phyloP scores from a whole-genome alignment of 2,888 invertebrate species.

The Syrphus vitripennis region DNA sequence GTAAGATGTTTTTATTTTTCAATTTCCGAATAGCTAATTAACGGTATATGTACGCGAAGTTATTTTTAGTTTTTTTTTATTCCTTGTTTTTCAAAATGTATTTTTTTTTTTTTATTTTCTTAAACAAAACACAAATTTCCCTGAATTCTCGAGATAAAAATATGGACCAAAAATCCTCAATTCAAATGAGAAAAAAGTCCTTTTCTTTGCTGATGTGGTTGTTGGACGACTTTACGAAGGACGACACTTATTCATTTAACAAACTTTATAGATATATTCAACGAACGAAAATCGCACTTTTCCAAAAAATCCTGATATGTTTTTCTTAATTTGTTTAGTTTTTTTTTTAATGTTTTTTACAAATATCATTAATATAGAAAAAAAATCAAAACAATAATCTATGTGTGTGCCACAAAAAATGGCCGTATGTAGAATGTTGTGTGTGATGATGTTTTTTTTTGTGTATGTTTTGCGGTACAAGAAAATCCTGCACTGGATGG shows the following conservation, averaged over 20 bases:
- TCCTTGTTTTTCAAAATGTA: background rate
- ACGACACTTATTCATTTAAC: conserved; percentile 19
- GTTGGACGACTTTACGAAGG: background rate
- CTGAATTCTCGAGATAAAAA: conserved; percentile 20
- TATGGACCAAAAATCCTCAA: conserved; percentile 44
- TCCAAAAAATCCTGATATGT: conserved; percentile 31
- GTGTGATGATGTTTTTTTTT: conserved; percentile 28
- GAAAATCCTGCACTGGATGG: conserved; percentile 65
- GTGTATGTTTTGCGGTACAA: conserved; percentile 54
- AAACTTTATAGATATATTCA: background rate
- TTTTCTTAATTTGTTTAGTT: background rate
- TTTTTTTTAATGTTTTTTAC: background rate
- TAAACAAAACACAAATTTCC: conserved; percentile 29
- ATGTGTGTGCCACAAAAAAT: conserved; percentile 68
- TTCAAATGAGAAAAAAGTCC: conserved; percentile 23
- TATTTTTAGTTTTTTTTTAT: background rate
- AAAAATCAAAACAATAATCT: conserved; percentile 37
- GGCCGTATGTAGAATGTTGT: conserved; percentile 54
- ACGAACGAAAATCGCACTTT: background rate
- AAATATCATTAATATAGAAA: background rate
- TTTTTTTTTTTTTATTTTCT: too few relatives aligned
- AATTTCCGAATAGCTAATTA: background rate
- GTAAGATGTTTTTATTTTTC: background rate
- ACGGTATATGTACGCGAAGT: background rate
- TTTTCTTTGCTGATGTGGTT: conserved; percentile 9